These are phyloP conservation scores for Tetrax tetrax DNA, from an alignment of 2,113 vertebrate genomes.

Conservation along the genomic window DNA sequence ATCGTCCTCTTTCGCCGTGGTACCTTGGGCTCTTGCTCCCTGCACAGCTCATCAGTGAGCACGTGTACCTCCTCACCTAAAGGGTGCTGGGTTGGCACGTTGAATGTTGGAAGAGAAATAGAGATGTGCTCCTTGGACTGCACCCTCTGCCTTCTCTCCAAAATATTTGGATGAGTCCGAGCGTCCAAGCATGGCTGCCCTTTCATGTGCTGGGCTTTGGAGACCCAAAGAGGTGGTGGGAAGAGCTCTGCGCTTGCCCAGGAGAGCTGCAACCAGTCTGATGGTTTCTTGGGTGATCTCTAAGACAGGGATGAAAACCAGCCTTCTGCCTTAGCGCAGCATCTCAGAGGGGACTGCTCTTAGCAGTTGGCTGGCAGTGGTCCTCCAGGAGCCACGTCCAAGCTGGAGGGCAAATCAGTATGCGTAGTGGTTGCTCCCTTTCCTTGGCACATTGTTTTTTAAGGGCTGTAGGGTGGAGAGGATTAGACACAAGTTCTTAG, in stretches of 20 bases:
- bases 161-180: rapidly evolving
- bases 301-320: neutral
- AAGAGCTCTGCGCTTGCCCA: neutral
- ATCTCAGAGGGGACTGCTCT: conserved; percentile 3
- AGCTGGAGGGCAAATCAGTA: conserved; percentile 39
- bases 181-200: neutral
- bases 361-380: conserved; percentile 13
- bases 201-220: neutral
- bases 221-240: neutral
- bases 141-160: neutral
- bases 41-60: rapidly evolving
- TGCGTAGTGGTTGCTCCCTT: conserved; percentile 19
- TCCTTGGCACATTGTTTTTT: conserved; percentile 44
- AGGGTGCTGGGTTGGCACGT: neutral
- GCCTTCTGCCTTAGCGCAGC: neutral
- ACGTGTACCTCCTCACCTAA: neutral
- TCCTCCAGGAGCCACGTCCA: neutral
- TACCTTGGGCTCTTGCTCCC: neutral
- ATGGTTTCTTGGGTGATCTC: neutral
- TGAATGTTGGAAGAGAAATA: neutral
- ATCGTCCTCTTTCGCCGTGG: neutral
- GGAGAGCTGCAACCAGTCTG: neutral
- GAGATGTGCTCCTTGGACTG: neutral
- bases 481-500: conserved; percentile 57
- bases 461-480: conserved; percentile 33